These are phyloP conservation scores for Aix galericulata DNA, from an alignment of 2,113 vertebrate species.

Conservation along the genomic window DNA sequence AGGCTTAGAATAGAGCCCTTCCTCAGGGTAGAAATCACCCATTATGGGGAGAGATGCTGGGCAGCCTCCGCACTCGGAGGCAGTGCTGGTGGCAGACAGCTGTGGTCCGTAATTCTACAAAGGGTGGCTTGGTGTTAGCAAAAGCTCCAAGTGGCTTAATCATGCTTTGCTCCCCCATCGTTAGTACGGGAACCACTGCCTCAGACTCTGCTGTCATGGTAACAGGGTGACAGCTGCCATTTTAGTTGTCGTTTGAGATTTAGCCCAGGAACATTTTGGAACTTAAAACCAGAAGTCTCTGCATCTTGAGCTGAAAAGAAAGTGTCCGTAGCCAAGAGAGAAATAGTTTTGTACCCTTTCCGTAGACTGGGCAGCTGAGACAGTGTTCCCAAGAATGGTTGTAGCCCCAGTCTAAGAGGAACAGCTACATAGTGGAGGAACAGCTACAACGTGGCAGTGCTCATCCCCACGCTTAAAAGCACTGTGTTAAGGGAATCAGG, in stretches of 20 bases:
- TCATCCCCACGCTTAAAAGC: not conserved
- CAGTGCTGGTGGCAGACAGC: not conserved
- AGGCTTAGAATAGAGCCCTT: not conserved
- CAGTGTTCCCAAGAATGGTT: not conserved
- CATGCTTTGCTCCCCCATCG: fast-evolving
- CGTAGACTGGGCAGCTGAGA: constrained; percentile 19
- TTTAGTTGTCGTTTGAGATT: constrained; percentile 29
- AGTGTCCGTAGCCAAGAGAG: not conserved
- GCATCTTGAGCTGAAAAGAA: constrained; percentile 31
- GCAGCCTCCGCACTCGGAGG: fast-evolving
- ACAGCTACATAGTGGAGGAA: not conserved
- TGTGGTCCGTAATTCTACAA: fast-evolving
- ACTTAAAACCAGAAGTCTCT: constrained; percentile 38
- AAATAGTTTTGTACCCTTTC: constrained; percentile 4
- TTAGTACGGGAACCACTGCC: not conserved
- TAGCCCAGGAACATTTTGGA: constrained; percentile 29
- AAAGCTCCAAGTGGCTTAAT: not conserved
- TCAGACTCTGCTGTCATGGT: constrained; percentile 26
- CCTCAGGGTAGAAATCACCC: not conserved
- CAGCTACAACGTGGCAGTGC: not conserved
- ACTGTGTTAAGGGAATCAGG: not conserved
- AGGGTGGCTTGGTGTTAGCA: not conserved
- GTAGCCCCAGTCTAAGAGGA: not conserved
- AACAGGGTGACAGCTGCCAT: constrained; percentile 39
- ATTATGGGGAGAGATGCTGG: not conserved